These are phyloP conservation scores for Bos taurus DNA, from an alignment of 2,113 vertebrate species.

Conservation along the genomic window DNA sequence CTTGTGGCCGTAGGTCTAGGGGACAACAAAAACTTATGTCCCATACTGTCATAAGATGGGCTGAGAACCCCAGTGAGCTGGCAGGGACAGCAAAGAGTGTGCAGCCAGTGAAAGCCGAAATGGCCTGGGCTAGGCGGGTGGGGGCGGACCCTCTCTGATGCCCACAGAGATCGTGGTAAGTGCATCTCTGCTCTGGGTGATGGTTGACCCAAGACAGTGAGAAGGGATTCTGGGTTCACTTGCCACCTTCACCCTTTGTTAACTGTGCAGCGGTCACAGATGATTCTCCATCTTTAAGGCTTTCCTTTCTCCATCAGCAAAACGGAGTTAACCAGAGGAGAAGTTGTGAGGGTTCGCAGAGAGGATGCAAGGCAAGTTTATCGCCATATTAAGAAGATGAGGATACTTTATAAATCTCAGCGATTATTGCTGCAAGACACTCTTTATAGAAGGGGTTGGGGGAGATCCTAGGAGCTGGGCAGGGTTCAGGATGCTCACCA, in stretches of 20 bases:
- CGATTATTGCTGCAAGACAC: accelerated
- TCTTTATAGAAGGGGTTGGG: not conserved
- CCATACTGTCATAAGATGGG: not conserved
- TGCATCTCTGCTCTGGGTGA: not conserved
- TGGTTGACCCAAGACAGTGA: no score
- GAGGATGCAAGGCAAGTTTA: not conserved
- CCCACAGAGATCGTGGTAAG: not conserved
- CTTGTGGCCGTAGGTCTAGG: not conserved
- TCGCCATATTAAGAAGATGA: not conserved
- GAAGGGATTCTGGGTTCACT: not conserved
- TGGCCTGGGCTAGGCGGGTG: accelerated
- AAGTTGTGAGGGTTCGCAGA: not conserved
- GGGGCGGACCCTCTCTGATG: not conserved
- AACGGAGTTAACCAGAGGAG: accelerated
- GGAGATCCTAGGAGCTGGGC: not conserved
- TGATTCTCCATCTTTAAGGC: accelerated
- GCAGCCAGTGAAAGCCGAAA: not conserved
- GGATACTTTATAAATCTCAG: not conserved
- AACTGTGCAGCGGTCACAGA: not conserved
- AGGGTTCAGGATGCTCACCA: not conserved
- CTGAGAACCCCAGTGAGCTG: not conserved
- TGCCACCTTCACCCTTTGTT: not conserved
- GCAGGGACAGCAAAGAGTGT: no score
- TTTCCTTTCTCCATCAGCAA: not conserved
- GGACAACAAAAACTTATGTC: not conserved